These are phyloP conservation scores for Melanotaenia trifasciata DNA, from an alignment of 2,797 vertebrate species.

Conservation along the genomic window DNA sequence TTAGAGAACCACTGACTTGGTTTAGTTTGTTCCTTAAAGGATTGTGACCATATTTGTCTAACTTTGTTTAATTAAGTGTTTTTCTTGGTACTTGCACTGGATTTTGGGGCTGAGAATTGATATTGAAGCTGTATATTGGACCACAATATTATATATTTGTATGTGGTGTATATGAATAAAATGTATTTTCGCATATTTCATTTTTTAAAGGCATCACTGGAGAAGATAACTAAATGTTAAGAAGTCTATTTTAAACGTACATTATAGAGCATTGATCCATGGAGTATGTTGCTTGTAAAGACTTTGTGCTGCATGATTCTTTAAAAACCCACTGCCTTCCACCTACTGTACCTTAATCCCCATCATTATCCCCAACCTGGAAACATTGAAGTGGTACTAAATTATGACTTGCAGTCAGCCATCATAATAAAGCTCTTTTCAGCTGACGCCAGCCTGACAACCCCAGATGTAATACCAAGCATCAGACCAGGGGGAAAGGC, in stretches of 20 bases:
- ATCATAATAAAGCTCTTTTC: constrained; percentile 57
- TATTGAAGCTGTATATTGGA: background rate
- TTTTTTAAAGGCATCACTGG: background rate
- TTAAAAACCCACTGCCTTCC: constrained; percentile 34
- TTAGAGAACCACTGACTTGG: background rate
- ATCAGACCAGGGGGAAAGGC: constrained; percentile 9
- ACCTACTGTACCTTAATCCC: constrained; percentile 54
- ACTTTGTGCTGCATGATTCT: constrained; percentile 34
- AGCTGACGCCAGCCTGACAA: constrained; percentile 46
- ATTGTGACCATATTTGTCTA: too few species aligned
- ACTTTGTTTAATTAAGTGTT: too few species aligned
- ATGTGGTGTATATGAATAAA: background rate
- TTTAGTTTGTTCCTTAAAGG: too few species aligned
- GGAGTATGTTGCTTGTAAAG: background rate
- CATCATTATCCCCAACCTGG: constrained; percentile 64
- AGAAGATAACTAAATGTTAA: background rate
- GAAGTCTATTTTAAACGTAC: background rate
- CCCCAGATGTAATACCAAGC: constrained; percentile 34
- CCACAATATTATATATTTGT: background rate
- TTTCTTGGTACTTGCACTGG: too few species aligned
- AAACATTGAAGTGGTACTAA: constrained; percentile 61
- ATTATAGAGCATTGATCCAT: background rate
- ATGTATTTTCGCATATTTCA: background rate
- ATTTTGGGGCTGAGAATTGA: too few species aligned
- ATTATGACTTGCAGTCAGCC: constrained; percentile 66